A percentile compares a stretch with the other conserved stretches of the same genome.
Evolutionary conservation across 2,113 vertebrate species (phyloP).

Genomic region (Grantiella picta): DNA sequence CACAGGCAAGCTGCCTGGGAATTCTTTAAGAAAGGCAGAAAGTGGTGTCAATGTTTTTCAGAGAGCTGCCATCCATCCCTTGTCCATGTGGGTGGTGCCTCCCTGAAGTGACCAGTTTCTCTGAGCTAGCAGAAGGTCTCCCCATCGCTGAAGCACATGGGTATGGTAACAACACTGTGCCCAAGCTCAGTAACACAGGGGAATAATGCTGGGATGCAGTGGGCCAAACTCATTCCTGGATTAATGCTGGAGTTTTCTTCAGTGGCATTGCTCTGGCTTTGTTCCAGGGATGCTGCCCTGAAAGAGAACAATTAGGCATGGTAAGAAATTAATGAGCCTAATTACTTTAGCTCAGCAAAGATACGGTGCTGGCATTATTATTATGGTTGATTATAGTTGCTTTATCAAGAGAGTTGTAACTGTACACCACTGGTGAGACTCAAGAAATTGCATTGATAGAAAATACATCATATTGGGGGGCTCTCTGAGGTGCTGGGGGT

Average conservation of each 20-base stretch:
- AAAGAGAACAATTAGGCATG: background rate
- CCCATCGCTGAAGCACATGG: rapidly evolving
- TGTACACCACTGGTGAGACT: background rate
- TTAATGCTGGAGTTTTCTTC: background rate
- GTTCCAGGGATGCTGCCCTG: background rate
- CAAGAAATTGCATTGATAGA: background rate
- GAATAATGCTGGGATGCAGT: background rate
- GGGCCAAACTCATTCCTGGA: background rate
- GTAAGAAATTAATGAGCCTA: background rate
- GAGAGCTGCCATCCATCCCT: background rate
- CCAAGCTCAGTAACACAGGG: rapidly evolving
- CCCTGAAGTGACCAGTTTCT: background rate
- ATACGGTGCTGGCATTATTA: background rate
- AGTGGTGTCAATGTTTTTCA: background rate
- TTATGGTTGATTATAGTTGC: background rate
- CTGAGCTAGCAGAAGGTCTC: background rate
- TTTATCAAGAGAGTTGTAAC: background rate
- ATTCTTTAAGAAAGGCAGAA: constrained; percentile 21
- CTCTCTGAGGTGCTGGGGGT: background rate
- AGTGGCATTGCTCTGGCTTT: background rate
- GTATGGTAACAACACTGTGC: rapidly evolving
- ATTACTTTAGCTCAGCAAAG: constrained; percentile 20
- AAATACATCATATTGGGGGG: background rate
- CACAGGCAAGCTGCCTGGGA: background rate
- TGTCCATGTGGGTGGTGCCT: rapidly evolving